phyloP scores from a whole-genome alignment of 2,888 invertebrate genomes.

The Penaeus monodon region DNA sequence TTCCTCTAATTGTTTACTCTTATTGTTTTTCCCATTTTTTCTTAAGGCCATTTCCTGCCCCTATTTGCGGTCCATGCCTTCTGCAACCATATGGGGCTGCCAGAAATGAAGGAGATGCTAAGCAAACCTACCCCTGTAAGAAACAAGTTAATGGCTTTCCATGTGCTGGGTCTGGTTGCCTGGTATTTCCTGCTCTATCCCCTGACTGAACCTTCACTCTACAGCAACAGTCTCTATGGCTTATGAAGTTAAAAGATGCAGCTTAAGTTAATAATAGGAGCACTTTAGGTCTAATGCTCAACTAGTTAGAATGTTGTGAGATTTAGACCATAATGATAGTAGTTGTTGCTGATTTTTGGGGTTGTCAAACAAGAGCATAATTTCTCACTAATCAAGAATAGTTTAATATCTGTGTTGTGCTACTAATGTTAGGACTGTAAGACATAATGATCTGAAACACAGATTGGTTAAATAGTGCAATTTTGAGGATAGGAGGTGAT shows the following conservation, averaged over 20 bases:
- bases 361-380: too few species aligned
- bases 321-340: too few species aligned
- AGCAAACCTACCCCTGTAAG: slow-evolving; percentile 76
- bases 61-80: slow-evolving; percentile 91
- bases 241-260: slow-evolving; percentile 28
- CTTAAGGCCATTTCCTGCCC: slow-evolving; percentile 85
- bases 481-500: too few species aligned
- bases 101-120: slow-evolving; percentile 83
- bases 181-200: slow-evolving; percentile 85
- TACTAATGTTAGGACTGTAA: too few species aligned
- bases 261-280: too few species aligned
- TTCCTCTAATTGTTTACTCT: slow-evolving; percentile 40
- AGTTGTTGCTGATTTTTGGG: too few species aligned
- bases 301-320: too few species aligned
- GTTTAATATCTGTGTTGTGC: too few species aligned
- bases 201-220: slow-evolving; percentile 79
- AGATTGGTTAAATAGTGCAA: too few species aligned
- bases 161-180: slow-evolving; percentile 80
- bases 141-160: slow-evolving; percentile 77
- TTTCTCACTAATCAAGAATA: too few species aligned
- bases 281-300: too few species aligned
- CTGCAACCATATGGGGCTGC: slow-evolving; percentile 97
- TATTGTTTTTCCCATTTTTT: slow-evolving; percentile 60
- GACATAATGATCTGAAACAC: too few species aligned
- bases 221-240: slow-evolving; percentile 71